phyloP scores from a whole-genome alignment of 2,113 vertebrate genomes.

The Sander vitreus region DNA sequence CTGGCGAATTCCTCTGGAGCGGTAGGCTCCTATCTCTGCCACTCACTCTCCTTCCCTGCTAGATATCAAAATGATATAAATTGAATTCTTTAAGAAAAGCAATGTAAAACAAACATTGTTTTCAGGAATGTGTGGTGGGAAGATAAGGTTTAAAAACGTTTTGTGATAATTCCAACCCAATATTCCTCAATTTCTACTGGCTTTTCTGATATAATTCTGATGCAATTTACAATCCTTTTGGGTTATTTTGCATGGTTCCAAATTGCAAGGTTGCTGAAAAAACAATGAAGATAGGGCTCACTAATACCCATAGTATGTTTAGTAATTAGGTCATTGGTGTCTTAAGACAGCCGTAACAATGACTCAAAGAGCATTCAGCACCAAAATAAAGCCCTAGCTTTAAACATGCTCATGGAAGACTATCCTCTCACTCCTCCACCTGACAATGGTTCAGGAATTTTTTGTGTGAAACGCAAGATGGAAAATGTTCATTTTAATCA shows the following conservation, averaged over 20 bases:
- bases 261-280: background rate
- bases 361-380: conserved; percentile 12
- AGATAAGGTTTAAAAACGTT: background rate
- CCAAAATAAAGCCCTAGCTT: conserved; percentile 26
- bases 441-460: conserved; percentile 30
- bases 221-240: background rate
- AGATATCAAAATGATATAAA: conserved; percentile 30
- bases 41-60: conserved; percentile 1
- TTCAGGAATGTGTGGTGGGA: background rate
- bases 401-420: conserved; percentile 11
- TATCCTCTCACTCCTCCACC: conserved; percentile 27
- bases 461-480: conserved; percentile 24
- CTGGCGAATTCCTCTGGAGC: conserved; percentile 39
- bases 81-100: conserved; percentile 14
- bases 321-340: conserved; percentile 31
- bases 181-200: background rate
- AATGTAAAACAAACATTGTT: background rate
- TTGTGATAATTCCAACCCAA: background rate
- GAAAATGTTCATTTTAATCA: conserved; percentile 61
- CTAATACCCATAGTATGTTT: conserved; percentile 4
- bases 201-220: background rate
- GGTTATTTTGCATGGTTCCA: conserved; percentile 3
- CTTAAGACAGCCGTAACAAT: conserved; percentile 16
- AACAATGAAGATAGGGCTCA: background rate
- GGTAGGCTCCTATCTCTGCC: background rate